These are phyloP conservation scores for Drosophila kuntzei DNA, from an alignment of 2,888 invertebrate genomes.

Conservation along the genomic window DNA sequence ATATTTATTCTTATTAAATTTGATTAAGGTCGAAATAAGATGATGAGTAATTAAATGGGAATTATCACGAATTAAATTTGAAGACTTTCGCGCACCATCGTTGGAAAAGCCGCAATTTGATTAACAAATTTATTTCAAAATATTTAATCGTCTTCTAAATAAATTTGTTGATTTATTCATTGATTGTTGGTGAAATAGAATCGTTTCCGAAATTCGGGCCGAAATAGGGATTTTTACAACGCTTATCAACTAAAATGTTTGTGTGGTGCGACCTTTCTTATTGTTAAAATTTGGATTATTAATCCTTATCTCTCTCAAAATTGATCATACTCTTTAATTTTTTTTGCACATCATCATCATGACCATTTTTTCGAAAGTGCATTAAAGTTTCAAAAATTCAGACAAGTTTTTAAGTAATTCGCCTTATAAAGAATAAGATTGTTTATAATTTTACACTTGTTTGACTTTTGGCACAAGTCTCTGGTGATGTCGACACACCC, in stretches of 20 bases:
- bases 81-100: too few species aligned
- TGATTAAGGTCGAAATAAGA: not conserved
- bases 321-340: constrained; percentile 1
- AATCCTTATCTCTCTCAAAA: constrained; percentile 19
- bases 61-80: not conserved
- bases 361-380: constrained; percentile 41
- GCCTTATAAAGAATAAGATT: constrained; percentile 50
- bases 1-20: not conserved
- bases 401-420: constrained; percentile 34
- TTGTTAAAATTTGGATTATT: not conserved
- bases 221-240: too few species aligned
- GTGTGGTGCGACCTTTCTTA: too few species aligned
- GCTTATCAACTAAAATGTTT: too few species aligned
- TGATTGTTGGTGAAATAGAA: too few species aligned
- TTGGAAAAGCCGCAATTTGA: too few species aligned
- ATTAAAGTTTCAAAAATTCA: constrained; percentile 41
- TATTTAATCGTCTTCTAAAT: too few species aligned
- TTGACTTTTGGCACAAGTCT: constrained; percentile 52
- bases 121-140: too few species aligned
- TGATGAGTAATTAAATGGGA: not conserved
- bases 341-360: constrained; percentile 53
- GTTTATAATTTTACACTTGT: constrained; percentile 62
- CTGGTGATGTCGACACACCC: constrained; percentile 52
- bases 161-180: too few species aligned
- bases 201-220: too few species aligned